These are phyloP conservation scores for Macrocentrus cingulum DNA, from an alignment of 1,140 invertebrate species.

Conservation along the genomic window DNA sequence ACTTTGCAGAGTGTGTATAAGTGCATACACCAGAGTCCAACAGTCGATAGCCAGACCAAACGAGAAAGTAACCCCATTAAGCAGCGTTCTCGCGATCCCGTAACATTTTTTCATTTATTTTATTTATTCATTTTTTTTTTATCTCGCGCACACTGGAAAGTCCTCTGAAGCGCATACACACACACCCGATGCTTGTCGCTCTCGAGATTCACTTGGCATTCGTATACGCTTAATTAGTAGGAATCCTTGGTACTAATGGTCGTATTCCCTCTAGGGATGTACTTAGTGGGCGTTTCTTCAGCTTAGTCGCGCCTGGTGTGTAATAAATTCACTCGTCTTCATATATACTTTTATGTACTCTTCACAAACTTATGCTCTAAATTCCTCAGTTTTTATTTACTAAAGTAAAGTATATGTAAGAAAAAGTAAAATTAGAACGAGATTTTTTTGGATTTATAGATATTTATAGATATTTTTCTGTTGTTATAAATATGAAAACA, in stretches of 20 bases:
- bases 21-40: slow-evolving; percentile 9
- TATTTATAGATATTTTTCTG: no score
- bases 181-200: slow-evolving; percentile 1
- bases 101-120: not conserved
- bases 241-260: slow-evolving; percentile 34
- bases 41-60: slow-evolving; percentile 19
- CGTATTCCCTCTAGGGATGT: slow-evolving; percentile 1
- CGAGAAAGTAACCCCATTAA: slow-evolving; percentile 30
- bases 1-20: slow-evolving; percentile 7
- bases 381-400: no score
- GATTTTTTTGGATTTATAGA: no score
- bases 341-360: not conserved
- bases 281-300: not conserved
- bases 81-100: slow-evolving; percentile 14
- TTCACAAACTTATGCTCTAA: no score
- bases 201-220: slow-evolving; percentile 26
- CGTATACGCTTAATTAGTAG: slow-evolving; percentile 35
- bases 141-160: not conserved
- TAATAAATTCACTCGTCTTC: slow-evolving; percentile 12
- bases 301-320: not conserved
- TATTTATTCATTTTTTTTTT: not conserved
- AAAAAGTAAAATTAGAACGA: no score
- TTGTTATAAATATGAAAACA: no score
- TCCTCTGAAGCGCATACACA: not conserved
- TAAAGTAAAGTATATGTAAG: no score